Evolutionary conservation across 2,113 vertebrate species (phyloP).

Genomic region (Spea multiplicata): DNA sequence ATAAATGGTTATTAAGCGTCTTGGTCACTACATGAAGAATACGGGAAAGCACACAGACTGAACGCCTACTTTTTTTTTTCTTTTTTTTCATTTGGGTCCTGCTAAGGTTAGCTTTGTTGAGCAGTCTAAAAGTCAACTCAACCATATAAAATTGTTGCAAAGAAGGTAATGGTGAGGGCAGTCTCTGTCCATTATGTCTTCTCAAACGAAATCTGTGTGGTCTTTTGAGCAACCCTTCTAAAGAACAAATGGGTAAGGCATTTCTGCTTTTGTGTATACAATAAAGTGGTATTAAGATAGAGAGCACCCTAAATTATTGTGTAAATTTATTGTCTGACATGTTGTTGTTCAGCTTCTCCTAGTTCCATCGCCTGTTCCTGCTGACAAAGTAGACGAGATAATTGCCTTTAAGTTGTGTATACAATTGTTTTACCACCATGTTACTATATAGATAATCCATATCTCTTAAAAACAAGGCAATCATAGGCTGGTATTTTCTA

Average conservation of each 20-base stretch:
- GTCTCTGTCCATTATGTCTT: slow-evolving; percentile 51
- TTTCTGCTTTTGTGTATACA: slow-evolving; percentile 45
- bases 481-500: too few species aligned
- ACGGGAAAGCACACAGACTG: slow-evolving; percentile 21
- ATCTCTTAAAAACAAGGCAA: too few species aligned
- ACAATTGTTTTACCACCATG: too few species aligned
- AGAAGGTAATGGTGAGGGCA: slow-evolving; percentile 44
- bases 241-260: slow-evolving; percentile 47
- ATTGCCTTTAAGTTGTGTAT: not conserved
- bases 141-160: slow-evolving; percentile 39
- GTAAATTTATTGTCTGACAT: slow-evolving; percentile 39
- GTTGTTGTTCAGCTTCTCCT: not conserved
- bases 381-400: slow-evolving; percentile 27
- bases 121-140: slow-evolving; percentile 37
- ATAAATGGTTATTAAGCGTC: slow-evolving; percentile 6
- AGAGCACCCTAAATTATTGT: slow-evolving; percentile 42
- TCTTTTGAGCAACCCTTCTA: slow-evolving; percentile 44
- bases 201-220: slow-evolving; percentile 45
- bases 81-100: slow-evolving; percentile 11
- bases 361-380: not conserved
- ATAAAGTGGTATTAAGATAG: slow-evolving; percentile 48
- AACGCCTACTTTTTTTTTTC: slow-evolving; percentile 16
- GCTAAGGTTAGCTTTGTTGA: slow-evolving; percentile 36
- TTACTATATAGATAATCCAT: too few species aligned
- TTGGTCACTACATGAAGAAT: slow-evolving; percentile 9